phyloP scores from a whole-genome alignment of 2,113 vertebrate species.

The Cygnus buccinator region DNA sequence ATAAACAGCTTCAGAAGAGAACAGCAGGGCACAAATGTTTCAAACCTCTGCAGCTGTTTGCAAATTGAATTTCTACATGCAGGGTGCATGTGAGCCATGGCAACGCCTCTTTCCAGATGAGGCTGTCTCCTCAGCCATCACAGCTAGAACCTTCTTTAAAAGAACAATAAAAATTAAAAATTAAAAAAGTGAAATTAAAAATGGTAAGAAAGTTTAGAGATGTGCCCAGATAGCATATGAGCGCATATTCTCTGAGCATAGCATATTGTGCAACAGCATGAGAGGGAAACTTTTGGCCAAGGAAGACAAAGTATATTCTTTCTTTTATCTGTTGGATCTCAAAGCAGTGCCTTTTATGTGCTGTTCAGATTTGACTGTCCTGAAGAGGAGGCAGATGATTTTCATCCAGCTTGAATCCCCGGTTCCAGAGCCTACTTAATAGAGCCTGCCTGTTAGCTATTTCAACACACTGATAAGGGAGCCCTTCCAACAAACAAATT shows the following conservation, averaged over 20 bases:
- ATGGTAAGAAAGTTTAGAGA: slow-evolving; percentile 10
- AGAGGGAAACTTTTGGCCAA: slow-evolving; percentile 55
- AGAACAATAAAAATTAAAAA: too few species aligned
- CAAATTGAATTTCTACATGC: background rate
- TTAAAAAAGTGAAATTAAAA: background rate
- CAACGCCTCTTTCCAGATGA: background rate
- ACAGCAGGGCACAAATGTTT: background rate
- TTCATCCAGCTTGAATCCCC: background rate
- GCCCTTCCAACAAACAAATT: slow-evolving; percentile 30
- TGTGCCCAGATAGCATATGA: background rate
- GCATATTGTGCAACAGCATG: slow-evolving; percentile 65
- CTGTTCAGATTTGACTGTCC: slow-evolving; percentile 23
- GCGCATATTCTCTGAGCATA: background rate
- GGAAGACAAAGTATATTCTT: slow-evolving; percentile 62
- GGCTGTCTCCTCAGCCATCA: background rate
- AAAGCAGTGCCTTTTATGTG: background rate
- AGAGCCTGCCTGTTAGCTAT: background rate
- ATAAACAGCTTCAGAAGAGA: slow-evolving; percentile 34
- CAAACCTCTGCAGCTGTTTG: slow-evolving; percentile 47
- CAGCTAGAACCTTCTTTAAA: background rate
- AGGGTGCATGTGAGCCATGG: background rate
- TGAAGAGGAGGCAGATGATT: background rate
- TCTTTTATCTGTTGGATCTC: slow-evolving; percentile 51
- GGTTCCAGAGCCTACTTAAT: background rate
- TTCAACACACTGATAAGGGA: background rate